A percentile compares a stretch with the other conserved stretches of the same genome.
phyloP scores from a whole-genome alignment of 2,888 invertebrate genomes.

The Junonia oenone region DNA sequence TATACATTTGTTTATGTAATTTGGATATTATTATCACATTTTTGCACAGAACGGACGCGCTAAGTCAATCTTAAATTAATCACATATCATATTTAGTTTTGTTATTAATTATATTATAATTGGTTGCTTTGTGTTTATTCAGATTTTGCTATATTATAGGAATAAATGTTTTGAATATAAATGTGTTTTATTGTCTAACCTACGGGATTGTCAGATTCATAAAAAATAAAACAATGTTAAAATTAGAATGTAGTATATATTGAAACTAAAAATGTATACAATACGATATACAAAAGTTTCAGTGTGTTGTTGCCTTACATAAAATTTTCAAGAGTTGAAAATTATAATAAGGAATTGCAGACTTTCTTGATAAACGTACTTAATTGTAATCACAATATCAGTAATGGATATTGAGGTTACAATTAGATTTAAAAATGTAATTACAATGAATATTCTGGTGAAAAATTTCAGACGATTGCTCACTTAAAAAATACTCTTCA shows the following conservation, averaged over 20 bases:
- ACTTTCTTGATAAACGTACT: not conserved
- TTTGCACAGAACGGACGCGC: conserved; percentile 54
- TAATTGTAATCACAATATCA: not conserved
- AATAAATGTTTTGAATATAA: conserved; percentile 69
- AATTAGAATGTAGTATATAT: not conserved
- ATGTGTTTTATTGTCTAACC: conserved; percentile 14
- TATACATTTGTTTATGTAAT: conserved; percentile 49
- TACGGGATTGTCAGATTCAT: too few relatives aligned
- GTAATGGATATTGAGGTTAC: too few relatives aligned
- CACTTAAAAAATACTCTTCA: too few relatives aligned
- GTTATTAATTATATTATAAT: conserved; percentile 69
- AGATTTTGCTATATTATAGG: conserved; percentile 60
- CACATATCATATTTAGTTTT: conserved; percentile 75
- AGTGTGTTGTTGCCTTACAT: conserved; percentile 6
- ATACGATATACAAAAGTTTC: not conserved
- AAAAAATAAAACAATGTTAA: not conserved
- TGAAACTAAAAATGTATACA: conserved; percentile 3
- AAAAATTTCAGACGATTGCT: too few relatives aligned
- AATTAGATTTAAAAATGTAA: too few relatives aligned
- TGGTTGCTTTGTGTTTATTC: conserved; percentile 73
- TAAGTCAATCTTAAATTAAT: conserved; percentile 69
- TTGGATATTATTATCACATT: conserved; percentile 42
- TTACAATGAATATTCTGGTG: too few relatives aligned
- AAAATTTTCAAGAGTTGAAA: conserved; percentile 20
- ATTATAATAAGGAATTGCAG: conserved; percentile 21